These are phyloP conservation scores for Hyalella azteca DNA, from an alignment of 2,888 invertebrate species.

Conservation along the genomic window DNA sequence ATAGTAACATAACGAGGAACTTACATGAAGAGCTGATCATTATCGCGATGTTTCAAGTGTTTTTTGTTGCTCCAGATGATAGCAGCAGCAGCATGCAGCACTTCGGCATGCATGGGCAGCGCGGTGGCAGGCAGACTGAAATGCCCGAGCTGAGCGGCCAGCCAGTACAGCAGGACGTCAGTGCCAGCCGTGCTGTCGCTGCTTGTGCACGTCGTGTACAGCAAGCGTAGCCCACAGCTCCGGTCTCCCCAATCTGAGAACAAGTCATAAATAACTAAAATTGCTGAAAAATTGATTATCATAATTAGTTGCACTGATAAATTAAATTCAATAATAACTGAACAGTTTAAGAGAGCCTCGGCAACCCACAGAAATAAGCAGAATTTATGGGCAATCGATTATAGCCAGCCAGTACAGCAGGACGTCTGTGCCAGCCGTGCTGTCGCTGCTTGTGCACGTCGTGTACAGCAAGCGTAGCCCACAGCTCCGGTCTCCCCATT, in stretches of 20 bases:
- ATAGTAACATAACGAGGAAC: conserved; percentile 48
- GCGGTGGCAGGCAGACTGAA: neutral
- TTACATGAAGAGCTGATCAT: conserved; percentile 76
- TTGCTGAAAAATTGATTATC: too few relatives aligned
- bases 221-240: conserved; percentile 62
- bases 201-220: conserved; percentile 78
- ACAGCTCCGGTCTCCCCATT: conserved; percentile 24
- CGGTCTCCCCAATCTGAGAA: conserved; percentile 16
- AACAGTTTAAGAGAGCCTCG: too few relatives aligned
- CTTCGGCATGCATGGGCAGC: conserved; percentile 45
- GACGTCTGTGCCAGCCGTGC: conserved; percentile 71
- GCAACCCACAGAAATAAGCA: too few relatives aligned
- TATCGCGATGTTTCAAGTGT: conserved; percentile 72
- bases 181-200: conserved; percentile 70
- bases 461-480: conserved; percentile 70
- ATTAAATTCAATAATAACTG: too few relatives aligned
- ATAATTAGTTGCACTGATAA: too few relatives aligned
- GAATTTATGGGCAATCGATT: too few relatives aligned
- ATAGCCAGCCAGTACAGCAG: conserved; percentile 79
- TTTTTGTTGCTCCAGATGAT: conserved; percentile 76
- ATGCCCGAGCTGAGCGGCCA: conserved; percentile 61
- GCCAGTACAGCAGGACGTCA: conserved; percentile 76
- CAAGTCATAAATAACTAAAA: too few relatives aligned
- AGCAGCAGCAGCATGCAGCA: conserved; percentile 77
- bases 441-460: conserved; percentile 72